These are phyloP conservation scores for Corythornis madagascariensis DNA, from an alignment of 2,113 vertebrate genomes.

Conservation along the genomic window DNA sequence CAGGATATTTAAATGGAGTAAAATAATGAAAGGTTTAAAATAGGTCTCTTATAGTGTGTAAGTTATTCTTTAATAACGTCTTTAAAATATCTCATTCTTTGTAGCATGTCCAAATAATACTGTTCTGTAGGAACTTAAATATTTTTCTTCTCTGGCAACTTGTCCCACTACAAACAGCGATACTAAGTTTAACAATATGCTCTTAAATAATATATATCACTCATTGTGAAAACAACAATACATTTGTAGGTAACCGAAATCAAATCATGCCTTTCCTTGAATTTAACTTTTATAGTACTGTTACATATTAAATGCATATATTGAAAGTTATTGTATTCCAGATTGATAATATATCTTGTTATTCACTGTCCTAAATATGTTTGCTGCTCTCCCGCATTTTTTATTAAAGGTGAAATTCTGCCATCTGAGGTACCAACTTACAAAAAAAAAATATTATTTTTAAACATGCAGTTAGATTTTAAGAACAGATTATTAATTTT, in stretches of 20 bases:
- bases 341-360: not conserved
- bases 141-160: not conserved
- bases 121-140: not conserved
- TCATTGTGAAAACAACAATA: not conserved
- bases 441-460: not conserved
- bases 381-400: not conserved
- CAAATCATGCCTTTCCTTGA: not conserved
- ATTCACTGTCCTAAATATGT: not conserved
- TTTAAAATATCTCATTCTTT: not conserved
- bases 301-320: too few species aligned
- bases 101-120: not conserved
- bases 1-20: not conserved
- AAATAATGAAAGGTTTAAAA: not conserved
- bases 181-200: not conserved
- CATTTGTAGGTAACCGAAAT: not conserved
- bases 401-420: not conserved
- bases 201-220: not conserved
- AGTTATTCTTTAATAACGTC: not conserved
- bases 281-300: not conserved
- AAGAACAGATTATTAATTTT: not conserved
- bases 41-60: not conserved
- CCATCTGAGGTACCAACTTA: not conserved
- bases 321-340: not conserved
- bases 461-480: not conserved
- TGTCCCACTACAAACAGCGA: not conserved